These are phyloP conservation scores for Myopa tessellatipennis DNA, from an alignment of 2,888 invertebrate genomes.

Conservation along the genomic window DNA sequence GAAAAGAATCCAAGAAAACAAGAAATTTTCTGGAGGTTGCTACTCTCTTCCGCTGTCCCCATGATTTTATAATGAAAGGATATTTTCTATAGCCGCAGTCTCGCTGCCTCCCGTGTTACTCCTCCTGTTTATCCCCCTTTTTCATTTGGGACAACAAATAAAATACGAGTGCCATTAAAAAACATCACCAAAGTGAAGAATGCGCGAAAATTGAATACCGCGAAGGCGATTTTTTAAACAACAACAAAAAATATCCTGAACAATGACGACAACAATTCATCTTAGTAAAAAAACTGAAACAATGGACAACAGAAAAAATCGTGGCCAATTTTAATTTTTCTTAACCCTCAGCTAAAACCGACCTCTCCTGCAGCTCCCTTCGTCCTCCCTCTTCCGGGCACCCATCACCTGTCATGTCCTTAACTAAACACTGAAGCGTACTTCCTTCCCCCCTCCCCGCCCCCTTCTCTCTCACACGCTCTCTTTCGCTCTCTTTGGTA, in stretches of 20 bases:
- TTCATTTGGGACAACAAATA: slow-evolving; percentile 15
- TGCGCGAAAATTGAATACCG: slow-evolving; percentile 22
- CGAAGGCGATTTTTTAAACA: not conserved
- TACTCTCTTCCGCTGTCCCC: not conserved
- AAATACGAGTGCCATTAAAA: slow-evolving; percentile 10
- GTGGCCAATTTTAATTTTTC: slow-evolving; percentile 67
- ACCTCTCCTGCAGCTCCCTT: not conserved
- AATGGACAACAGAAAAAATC: slow-evolving; percentile 63
- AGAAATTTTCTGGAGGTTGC: slow-evolving; percentile 35
- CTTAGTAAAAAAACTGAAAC: slow-evolving; percentile 62
- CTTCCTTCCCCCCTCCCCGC: not conserved
- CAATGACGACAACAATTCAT: slow-evolving; percentile 2
- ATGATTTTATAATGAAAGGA: slow-evolving; percentile 19
- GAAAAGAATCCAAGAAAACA: slow-evolving; percentile 58
- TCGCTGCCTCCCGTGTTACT: slow-evolving; percentile 20
- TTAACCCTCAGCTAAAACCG: slow-evolving; percentile 41
- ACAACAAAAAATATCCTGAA: not conserved
- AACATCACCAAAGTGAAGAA: slow-evolving; percentile 38
- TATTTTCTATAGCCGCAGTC: slow-evolving; percentile 41
- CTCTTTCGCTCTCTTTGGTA: not conserved
- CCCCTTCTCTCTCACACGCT: not conserved
- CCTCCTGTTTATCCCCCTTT: not conserved
- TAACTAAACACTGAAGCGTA: slow-evolving; percentile 8
- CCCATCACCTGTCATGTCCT: slow-evolving; percentile 23
- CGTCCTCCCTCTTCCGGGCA: not conserved